A percentile compares a stretch with the other conserved stretches of the same genome.
Conservation (phyloP, 2,888 invertebrate species). For the Ophioninae sp. region DNA sequence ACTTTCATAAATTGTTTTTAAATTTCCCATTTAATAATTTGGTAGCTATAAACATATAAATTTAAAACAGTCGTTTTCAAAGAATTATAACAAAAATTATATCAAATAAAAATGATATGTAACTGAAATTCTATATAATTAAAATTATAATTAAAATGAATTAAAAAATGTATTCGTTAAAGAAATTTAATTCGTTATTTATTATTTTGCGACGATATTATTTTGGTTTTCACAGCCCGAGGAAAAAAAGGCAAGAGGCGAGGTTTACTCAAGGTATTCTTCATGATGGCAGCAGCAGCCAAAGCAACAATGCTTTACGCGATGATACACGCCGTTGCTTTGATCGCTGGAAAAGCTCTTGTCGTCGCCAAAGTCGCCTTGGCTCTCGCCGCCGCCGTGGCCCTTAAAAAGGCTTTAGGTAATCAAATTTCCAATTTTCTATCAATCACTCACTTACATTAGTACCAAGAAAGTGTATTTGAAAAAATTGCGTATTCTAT, state of each 20-base stretch:
- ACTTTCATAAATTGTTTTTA: no score
- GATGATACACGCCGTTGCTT: constrained; percentile 90
- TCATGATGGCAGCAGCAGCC: constrained; percentile 89
- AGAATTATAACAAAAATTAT: no score
- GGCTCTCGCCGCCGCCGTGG: constrained; percentile 90
- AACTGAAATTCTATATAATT: neutral
- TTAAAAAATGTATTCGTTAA: neutral
- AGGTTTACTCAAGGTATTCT: constrained; percentile 85
- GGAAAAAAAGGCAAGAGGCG: constrained; percentile 84
- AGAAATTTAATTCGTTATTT: neutral
- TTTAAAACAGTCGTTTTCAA: no score
- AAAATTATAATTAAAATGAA: neutral
- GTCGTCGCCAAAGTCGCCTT: constrained; percentile 92
- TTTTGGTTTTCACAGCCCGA: constrained; percentile 77
- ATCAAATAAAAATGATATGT: neutral
- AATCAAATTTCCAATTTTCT: constrained; percentile 46
- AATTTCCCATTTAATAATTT: no score
- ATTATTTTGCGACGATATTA: neutral
- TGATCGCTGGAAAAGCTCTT: constrained; percentile 92
- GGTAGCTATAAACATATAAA: no score
- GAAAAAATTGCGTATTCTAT: neutral
- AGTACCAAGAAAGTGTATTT: neutral
- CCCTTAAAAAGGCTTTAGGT: constrained; percentile 86
- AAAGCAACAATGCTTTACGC: constrained; percentile 90
- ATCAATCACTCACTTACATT: neutral